A percentile compares a stretch with the other conserved stretches of the same genome.
Conservation (phyloP, 1,140 invertebrate species). For the Brachionus rotundiformis region DNA sequence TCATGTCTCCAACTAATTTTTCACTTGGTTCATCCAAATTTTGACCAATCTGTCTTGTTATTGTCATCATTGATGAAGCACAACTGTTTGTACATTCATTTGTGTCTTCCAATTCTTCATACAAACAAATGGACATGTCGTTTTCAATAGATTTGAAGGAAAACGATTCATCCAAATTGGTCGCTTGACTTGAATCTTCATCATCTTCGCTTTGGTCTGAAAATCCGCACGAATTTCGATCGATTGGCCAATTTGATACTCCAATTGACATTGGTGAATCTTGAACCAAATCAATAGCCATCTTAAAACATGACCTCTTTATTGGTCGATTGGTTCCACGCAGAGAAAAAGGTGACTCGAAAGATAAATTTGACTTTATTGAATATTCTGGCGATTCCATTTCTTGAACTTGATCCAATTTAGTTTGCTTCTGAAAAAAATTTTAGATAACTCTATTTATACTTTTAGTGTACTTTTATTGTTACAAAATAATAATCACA, state of each 20-base stretch:
- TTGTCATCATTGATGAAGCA: neutral
- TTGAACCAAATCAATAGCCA: neutral
- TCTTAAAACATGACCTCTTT: neutral
- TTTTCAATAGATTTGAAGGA: neutral
- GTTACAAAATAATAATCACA: neutral
- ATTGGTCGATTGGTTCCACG: neutral
- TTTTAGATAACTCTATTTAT: no score
- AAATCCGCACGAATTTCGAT: neutral
- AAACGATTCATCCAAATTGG: slow-evolving; percentile 5
- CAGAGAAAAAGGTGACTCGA: neutral
- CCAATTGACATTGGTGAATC: neutral
- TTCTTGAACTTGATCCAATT: neutral
- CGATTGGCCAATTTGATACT: neutral
- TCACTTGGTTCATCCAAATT: neutral
- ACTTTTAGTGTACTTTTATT: neutral
- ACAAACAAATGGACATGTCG: neutral
- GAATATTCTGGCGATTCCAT: slow-evolving; percentile 10
- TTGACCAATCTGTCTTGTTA: neutral
- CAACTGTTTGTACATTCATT: neutral
- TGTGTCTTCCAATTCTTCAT: neutral
- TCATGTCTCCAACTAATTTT: slow-evolving; percentile 37
- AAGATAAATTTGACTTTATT: neutral
- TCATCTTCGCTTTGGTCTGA: neutral
- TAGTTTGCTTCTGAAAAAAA: no score
- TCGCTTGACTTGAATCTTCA: slow-evolving; percentile 11